Conservation (phyloP, 1,140 invertebrate genomes). For the Cyphomyrmex costatus region DNA sequence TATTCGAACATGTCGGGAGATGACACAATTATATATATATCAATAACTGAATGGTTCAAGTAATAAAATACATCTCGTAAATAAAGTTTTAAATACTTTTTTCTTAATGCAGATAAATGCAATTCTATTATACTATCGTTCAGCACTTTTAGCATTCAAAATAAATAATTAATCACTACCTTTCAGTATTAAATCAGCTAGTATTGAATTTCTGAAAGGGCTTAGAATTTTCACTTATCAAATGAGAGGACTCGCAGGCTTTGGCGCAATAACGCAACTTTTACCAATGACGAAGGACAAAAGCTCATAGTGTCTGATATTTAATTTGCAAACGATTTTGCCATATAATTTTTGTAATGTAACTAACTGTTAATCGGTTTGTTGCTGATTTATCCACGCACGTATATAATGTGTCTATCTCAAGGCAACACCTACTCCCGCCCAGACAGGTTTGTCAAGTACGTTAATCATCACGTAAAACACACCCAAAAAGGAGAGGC, state of each 20-base stretch:
- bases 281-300: not conserved
- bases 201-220: no score
- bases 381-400: not conserved
- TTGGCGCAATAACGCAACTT: conserved; percentile 42
- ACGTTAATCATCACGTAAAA: conserved; percentile 35
- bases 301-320: not conserved
- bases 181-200: no score
- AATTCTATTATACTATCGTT: no score
- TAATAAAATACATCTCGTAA: no score
- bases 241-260: conserved; percentile 8
- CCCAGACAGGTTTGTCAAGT: not conserved
- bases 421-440: not conserved
- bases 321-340: conserved; percentile 16
- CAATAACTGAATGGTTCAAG: no score
- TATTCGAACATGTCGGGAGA: no score
- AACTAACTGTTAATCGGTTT: conserved; percentile 32
- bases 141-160: no score
- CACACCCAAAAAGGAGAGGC: not conserved
- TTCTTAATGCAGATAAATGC: no score
- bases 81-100: no score
- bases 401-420: conserved; percentile 12
- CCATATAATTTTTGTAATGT: conserved; percentile 33
- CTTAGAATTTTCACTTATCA: conserved; percentile 16
- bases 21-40: no score
- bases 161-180: no score